These are phyloP conservation scores for Polyommatus icarus DNA, from an alignment of 2,888 invertebrate genomes.

Conservation along the genomic window DNA sequence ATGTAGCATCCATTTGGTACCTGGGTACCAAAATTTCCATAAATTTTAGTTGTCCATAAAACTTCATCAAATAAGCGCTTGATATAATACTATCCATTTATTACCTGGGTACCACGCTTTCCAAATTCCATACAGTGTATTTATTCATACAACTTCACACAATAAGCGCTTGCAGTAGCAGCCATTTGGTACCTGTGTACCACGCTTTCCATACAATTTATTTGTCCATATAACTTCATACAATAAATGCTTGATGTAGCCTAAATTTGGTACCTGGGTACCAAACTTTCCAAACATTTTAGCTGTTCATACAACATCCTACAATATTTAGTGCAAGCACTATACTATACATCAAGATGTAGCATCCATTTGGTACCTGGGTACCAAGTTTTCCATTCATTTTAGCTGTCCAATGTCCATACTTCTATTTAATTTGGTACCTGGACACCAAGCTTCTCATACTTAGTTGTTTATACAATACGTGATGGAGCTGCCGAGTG, in stretches of 20 bases:
- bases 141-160: constrained; percentile 35
- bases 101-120: constrained; percentile 43
- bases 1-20: background rate
- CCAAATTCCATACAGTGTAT: no score
- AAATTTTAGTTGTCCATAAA: constrained; percentile 34
- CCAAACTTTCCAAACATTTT: no score
- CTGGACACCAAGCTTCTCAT: background rate
- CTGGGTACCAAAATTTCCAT: background rate
- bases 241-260: no score
- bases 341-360: no score
- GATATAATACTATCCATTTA: background rate
- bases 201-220: background rate
- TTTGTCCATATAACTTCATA: background rate
- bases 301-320: no score
- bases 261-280: no score
- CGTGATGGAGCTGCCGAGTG: no score
- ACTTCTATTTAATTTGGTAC: no score
- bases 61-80: constrained; percentile 39
- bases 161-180: constrained; percentile 31
- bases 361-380: background rate
- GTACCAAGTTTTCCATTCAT: background rate
- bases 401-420: background rate
- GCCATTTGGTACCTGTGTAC: background rate
- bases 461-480: background rate
- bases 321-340: no score